Evolutionary conservation across 2,888 invertebrate species (phyloP).

Genomic region (Parnassius glacialis): DNA sequence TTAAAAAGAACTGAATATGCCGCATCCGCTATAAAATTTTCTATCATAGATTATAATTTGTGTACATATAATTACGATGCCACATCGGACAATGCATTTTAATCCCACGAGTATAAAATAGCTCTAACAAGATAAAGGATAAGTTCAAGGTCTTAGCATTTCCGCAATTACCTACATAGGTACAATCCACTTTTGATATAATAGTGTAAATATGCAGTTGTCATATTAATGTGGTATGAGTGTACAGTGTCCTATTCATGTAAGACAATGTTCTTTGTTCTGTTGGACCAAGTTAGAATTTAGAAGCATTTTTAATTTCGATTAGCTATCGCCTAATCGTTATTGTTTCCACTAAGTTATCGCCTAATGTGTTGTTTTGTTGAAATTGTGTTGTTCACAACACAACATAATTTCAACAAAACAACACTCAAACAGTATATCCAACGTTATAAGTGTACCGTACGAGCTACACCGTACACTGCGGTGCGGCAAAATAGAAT

Average conservation of each 20-base stretch:
- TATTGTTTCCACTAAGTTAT: no score
- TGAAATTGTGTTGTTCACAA: no score
- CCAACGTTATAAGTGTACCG: no score
- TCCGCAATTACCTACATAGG: not conserved
- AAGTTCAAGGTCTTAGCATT: slow-evolving; percentile 50
- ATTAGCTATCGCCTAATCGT: no score
- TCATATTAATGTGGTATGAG: slow-evolving; percentile 2
- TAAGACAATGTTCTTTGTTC: slow-evolving; percentile 11
- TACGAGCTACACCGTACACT: no score
- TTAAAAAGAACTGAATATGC: no score
- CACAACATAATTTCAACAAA: no score
- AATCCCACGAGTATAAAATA: not conserved
- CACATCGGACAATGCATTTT: not conserved
- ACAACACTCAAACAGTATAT: no score
- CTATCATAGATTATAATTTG: not conserved
- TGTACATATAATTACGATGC: not conserved
- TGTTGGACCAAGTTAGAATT: not conserved
- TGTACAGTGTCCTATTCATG: slow-evolving; percentile 5
- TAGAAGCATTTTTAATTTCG: no score
- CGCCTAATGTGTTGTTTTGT: no score
- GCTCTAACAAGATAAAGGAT: slow-evolving; percentile 37
- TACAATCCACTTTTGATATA: slow-evolving; percentile 3
- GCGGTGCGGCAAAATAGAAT: no score
- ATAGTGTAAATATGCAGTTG: slow-evolving; percentile 14
- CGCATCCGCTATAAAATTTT: not conserved